phyloP scores from a whole-genome alignment of 2,888 invertebrate species.

The Zygogramma bicolorata region DNA sequence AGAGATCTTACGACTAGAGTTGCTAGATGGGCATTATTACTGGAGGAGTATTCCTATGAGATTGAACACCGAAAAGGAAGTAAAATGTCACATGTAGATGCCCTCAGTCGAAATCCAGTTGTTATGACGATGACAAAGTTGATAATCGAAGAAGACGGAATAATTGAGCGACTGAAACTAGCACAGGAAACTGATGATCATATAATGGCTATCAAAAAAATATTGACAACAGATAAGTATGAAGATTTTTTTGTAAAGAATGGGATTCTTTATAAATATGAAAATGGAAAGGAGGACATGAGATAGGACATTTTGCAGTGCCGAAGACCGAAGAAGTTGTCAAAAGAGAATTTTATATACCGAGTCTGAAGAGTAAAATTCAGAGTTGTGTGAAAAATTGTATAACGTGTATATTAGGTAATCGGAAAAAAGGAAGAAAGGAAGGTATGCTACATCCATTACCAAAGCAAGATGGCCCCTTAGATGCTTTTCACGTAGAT shows the following conservation, averaged over 20 bases:
- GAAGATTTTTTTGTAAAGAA: slow-evolving; percentile 33
- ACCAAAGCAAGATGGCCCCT: slow-evolving; percentile 50
- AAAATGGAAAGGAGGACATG: too few species aligned
- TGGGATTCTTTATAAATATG: slow-evolving; percentile 49
- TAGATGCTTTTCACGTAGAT: slow-evolving; percentile 59
- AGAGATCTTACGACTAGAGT: too few species aligned
- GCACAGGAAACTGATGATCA: slow-evolving; percentile 45
- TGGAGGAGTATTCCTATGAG: too few species aligned
- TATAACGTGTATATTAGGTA: slow-evolving; percentile 47
- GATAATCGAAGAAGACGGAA: slow-evolving; percentile 13
- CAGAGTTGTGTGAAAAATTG: slow-evolving; percentile 32
- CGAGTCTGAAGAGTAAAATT: slow-evolving; percentile 49
- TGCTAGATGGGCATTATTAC: too few species aligned
- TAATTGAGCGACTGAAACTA: slow-evolving; percentile 17
- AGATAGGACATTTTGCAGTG: too few species aligned
- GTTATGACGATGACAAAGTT: slow-evolving; percentile 4
- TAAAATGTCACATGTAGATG: slow-evolving; percentile 50
- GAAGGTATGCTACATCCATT: slow-evolving; percentile 54
- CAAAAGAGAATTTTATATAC: too few species aligned
- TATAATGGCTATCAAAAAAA: too few species aligned
- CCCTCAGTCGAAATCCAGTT: slow-evolving; percentile 47
- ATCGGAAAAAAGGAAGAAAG: slow-evolving; percentile 42
- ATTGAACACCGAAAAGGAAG: slow-evolving; percentile 50
- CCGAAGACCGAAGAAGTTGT: too few species aligned
- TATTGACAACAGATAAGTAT: slow-evolving; percentile 37